A percentile compares a stretch with the other conserved stretches of the same genome.
phyloP scores from a whole-genome alignment of 2,888 invertebrate genomes.

The Schizaphis graminum region DNA sequence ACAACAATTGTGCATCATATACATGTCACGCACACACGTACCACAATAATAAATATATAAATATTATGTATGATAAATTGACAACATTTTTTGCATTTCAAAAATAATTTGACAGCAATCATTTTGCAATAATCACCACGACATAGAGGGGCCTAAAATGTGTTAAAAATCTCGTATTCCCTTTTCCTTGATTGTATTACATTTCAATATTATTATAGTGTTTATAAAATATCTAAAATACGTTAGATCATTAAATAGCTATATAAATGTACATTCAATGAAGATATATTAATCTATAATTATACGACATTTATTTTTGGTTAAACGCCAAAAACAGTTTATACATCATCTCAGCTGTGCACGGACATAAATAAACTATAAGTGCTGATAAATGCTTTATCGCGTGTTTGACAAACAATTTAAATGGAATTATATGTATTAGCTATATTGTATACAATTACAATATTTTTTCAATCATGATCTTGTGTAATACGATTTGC shows the following conservation, averaged over 20 bases:
- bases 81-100: constrained; percentile 6
- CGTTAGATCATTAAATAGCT: no score
- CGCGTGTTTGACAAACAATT: neutral
- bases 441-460: no score
- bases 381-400: neutral
- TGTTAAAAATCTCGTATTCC: neutral
- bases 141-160: neutral
- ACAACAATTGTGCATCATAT: neutral
- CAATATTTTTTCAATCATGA: neutral
- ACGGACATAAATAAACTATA: neutral
- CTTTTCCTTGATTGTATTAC: neutral
- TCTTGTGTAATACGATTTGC: neutral
- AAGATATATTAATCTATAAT: neutral
- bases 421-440: neutral
- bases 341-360: neutral
- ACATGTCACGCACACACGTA: neutral
- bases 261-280: neutral
- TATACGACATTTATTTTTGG: neutral
- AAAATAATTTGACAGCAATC: neutral
- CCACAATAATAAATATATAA: neutral
- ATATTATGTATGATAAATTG: neutral
- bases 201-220: neutral
- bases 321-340: neutral
- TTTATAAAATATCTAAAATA: neutral
- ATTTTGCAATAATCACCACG: neutral